Conservation (phyloP, 2,113 vertebrate species). For the Clarias macrocephalus region DNA sequence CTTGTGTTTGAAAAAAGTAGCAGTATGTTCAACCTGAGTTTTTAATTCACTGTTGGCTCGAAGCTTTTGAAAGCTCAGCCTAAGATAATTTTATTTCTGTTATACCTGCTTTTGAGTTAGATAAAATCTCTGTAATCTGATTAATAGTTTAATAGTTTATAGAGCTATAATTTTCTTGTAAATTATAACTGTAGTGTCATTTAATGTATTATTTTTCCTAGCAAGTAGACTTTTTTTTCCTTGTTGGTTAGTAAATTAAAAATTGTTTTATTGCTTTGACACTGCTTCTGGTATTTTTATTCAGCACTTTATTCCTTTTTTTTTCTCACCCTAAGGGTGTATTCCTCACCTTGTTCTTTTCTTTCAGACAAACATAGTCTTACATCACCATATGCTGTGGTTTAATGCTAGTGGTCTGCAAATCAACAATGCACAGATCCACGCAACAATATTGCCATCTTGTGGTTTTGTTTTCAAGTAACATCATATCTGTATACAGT, state of each 20-base stretch:
- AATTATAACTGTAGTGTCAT: background rate
- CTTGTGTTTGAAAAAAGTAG: background rate
- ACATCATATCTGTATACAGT: background rate
- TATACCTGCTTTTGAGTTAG: background rate
- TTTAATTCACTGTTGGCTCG: background rate
- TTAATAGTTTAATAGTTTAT: background rate
- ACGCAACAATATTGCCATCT: conserved; percentile 39
- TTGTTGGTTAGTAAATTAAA: background rate
- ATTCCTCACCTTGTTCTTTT: background rate
- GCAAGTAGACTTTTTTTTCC: background rate
- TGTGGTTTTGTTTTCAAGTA: conserved; percentile 12
- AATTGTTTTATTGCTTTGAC: background rate
- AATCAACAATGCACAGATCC: background rate
- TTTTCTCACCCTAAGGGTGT: background rate
- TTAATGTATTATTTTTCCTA: background rate
- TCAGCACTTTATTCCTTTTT: background rate
- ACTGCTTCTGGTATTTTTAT: background rate
- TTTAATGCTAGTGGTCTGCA: background rate
- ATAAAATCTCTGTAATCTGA: background rate
- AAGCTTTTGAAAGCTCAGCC: background rate
- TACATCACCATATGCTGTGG: background rate
- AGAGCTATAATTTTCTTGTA: background rate
- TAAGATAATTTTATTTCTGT: background rate
- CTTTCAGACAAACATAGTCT: background rate
- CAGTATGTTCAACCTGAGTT: background rate